Evolutionary conservation across 2,113 vertebrate genomes (phyloP).

Genomic region (Vombatus ursinus): DNA sequence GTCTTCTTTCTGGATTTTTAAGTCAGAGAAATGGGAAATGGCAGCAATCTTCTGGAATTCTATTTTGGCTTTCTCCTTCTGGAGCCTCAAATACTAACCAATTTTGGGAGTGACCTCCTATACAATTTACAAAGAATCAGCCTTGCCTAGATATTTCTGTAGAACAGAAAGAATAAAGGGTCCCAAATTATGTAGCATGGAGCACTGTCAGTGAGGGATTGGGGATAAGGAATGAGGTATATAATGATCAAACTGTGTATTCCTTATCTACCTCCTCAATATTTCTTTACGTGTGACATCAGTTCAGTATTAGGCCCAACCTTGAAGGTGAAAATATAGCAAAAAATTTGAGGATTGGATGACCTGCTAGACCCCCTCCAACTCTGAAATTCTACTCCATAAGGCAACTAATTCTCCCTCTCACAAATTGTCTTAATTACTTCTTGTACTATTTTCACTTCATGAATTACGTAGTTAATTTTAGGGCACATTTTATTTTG

Average conservation of each 20-base stretch:
- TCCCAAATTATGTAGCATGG: background rate
- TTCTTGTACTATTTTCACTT: background rate
- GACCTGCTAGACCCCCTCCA: background rate
- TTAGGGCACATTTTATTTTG: background rate
- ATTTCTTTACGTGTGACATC: background rate
- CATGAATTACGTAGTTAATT: background rate
- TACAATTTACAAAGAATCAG: background rate
- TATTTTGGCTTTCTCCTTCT: slow-evolving; percentile 29
- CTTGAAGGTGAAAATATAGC: background rate
- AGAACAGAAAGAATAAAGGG: background rate
- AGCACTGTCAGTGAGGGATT: background rate
- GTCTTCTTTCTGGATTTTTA: background rate
- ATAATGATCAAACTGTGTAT: background rate
- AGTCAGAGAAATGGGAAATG: slow-evolving; percentile 8
- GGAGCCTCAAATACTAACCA: background rate
- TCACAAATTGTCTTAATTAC: background rate
- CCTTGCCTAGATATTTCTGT: background rate
- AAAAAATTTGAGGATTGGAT: background rate
- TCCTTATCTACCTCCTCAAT: background rate
- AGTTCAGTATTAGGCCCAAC: background rate
- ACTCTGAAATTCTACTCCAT: background rate
- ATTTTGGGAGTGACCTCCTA: background rate
- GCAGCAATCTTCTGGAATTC: background rate
- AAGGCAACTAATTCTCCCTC: background rate
- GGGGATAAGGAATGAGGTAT: background rate